phyloP scores from a whole-genome alignment of 2,797 vertebrate genomes.

The Coregonus sp. region DNA sequence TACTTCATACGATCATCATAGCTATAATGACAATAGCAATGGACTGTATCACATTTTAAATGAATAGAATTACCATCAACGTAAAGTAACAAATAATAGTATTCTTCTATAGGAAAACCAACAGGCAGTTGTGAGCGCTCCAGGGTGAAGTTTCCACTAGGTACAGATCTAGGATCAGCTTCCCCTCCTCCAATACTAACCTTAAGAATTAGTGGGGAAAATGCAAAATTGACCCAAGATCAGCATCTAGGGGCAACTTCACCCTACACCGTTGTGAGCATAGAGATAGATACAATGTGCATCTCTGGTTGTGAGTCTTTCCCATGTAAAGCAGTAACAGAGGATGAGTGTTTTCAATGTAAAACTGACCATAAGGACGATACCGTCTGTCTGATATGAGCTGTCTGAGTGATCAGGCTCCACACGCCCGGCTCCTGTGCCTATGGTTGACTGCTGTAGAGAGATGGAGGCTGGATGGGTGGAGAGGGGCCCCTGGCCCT shows the following conservation, averaged over 20 bases:
- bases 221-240: neutral
- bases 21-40: constrained; percentile 6
- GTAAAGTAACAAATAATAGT: constrained; percentile 32
- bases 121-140: constrained; percentile 40
- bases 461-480: neutral
- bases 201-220: neutral
- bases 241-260: neutral
- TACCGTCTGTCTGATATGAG: neutral
- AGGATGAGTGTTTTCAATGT: constrained; percentile 16
- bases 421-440: neutral
- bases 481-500: neutral
- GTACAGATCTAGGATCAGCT: neutral
- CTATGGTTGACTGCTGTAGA: neutral
- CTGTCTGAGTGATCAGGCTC: neutral
- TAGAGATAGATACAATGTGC: neutral
- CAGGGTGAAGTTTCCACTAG: neutral
- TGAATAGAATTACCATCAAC: constrained; percentile 37
- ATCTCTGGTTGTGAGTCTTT: constrained; percentile 41
- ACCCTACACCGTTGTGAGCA: neutral
- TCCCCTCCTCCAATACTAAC: neutral
- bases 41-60: constrained; percentile 37
- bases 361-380: neutral
- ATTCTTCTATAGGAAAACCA: constrained; percentile 51
- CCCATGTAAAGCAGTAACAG: constrained; percentile 24
- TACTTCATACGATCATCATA: constrained; percentile 23